These are phyloP conservation scores for Sussaba pulchella DNA, from an alignment of 2,888 invertebrate genomes.

Conservation along the genomic window DNA sequence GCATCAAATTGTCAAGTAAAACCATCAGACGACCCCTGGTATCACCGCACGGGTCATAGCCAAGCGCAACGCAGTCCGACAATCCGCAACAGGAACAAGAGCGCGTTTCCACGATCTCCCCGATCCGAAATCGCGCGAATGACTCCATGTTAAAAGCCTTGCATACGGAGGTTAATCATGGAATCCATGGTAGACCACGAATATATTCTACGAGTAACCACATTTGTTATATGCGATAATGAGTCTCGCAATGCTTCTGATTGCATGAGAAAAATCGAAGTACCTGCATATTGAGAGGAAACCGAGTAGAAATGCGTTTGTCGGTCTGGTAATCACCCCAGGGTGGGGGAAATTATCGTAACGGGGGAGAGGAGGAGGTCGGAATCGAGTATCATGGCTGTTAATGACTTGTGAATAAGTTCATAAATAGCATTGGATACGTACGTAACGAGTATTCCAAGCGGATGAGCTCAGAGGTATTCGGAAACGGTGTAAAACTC, in stretches of 20 bases:
- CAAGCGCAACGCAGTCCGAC: no score
- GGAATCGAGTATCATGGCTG: constrained; percentile 3
- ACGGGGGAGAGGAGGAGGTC: neutral
- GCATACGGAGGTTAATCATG: neutral
- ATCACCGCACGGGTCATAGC: no score
- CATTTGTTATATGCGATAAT: constrained; percentile 14
- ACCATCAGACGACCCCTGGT: no score
- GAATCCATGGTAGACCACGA: neutral
- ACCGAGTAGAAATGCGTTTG: constrained; percentile 1
- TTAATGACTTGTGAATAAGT: constrained; percentile 11
- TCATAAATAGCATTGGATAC: constrained; percentile 5
- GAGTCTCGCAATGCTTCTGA: constrained; percentile 1
- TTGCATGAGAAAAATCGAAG: constrained; percentile 5
- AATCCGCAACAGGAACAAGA: no score
- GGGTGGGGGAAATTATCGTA: neutral
- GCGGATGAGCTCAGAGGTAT: constrained; percentile 4
- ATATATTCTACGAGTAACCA: neutral
- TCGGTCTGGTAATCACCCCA: neutral
- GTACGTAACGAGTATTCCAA: neutral
- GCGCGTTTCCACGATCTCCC: no score
- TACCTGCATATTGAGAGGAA: neutral
- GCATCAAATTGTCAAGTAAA: no score
- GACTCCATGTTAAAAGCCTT: neutral
- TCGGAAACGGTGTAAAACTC: neutral
- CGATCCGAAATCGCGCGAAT: no score